Percentiles rank a stretch among this genome's conserved stretches.
These are phyloP conservation scores for Alca torda DNA, from an alignment of 2,797 vertebrate genomes.

Conservation along the genomic window DNA sequence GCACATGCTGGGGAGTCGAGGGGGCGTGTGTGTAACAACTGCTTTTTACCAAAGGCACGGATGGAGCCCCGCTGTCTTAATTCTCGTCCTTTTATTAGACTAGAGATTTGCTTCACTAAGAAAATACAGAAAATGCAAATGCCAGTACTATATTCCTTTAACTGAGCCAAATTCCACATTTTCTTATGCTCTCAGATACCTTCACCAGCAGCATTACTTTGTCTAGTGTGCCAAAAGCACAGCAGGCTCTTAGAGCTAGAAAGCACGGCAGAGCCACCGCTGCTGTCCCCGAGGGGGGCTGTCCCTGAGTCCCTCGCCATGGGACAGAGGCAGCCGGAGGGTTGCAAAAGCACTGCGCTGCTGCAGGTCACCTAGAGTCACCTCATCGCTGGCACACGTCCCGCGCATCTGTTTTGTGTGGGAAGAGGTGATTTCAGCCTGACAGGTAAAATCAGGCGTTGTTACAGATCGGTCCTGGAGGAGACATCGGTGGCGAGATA, in stretches of 20 bases:
- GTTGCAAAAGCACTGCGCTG: background rate
- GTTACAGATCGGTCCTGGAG: background rate
- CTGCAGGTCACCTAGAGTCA: background rate
- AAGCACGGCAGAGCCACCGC: background rate
- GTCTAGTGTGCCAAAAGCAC: background rate
- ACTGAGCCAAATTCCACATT: slow-evolving; percentile 13
- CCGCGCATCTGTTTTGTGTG: accelerated
- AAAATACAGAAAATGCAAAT: slow-evolving; percentile 34
- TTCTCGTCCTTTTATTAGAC: slow-evolving; percentile 3
- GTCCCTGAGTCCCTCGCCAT: accelerated
- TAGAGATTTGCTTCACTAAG: background rate
- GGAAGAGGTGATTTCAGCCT: background rate
- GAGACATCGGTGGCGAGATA: background rate
- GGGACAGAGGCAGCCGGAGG: background rate
- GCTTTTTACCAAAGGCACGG: background rate
- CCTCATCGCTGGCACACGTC: accelerated
- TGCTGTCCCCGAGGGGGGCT: background rate
- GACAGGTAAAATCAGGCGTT: background rate
- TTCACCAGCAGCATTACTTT: background rate
- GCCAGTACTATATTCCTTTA: background rate
- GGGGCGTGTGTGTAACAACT: background rate
- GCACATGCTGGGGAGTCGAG: accelerated
- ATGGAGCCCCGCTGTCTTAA: background rate
- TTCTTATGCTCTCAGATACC: background rate
- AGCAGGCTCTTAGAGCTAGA: background rate